A percentile compares a stretch with the other conserved stretches of the same genome.
phyloP scores from a whole-genome alignment of 2,113 vertebrate species.

The Elanoides forficatus region DNA sequence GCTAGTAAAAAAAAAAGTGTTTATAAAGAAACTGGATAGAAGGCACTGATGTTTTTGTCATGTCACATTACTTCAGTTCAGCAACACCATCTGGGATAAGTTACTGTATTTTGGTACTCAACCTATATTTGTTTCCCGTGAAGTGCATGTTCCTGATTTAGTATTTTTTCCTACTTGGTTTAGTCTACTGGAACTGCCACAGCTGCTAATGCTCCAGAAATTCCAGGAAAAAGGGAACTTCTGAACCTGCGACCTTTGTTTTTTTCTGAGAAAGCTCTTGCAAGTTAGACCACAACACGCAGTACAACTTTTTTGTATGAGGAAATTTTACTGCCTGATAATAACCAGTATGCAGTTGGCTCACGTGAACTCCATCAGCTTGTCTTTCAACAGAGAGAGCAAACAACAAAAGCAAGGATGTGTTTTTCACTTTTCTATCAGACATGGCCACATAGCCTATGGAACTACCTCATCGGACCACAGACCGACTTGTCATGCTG shows the following conservation, averaged over 20 bases:
- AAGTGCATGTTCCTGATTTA: neutral
- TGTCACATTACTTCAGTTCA: neutral
- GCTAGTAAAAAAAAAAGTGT: neutral
- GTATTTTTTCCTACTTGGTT: neutral
- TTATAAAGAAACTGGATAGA: neutral
- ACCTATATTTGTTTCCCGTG: neutral
- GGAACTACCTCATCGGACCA: neutral
- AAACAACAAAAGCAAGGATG: accelerated
- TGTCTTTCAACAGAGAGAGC: neutral
- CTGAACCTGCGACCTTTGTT: neutral
- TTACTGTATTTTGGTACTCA: neutral
- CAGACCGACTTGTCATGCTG: accelerated
- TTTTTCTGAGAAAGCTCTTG: neutral
- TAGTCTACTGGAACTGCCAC: neutral
- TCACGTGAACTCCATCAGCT: neutral
- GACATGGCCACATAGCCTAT: accelerated
- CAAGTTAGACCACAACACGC: neutral
- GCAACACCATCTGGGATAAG: neutral
- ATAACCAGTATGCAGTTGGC: neutral
- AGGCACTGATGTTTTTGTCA: neutral
- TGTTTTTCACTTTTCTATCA: neutral
- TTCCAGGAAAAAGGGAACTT: neutral
- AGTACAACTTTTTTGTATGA: neutral
- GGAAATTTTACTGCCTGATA: neutral
- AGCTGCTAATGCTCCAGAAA: neutral